Evolutionary conservation across 1,140 invertebrate genomes (phyloP), one percentile per base, ranked within the genome.

Genomic region (Bombyx mandarina): DNA sequence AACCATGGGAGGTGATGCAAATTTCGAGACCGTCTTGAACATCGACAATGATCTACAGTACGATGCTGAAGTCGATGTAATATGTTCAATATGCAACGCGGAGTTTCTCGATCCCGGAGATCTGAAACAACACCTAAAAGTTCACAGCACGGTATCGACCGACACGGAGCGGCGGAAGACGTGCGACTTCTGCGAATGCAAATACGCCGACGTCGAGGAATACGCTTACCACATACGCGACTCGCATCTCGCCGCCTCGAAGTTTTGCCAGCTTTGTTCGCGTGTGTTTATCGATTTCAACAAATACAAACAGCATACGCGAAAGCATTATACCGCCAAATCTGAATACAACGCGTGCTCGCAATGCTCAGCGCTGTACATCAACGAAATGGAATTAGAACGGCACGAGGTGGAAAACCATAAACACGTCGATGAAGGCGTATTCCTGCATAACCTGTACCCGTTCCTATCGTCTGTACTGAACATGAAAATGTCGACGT

Each of bases 31-130:
- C 26, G 26, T 35, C 26, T 35, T 35, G 4, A 35, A 35, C 8
- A n/a, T n/a, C 8, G 48, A 8, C 51, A 26, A 52, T 42, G 48
- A 49, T 3, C 7, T 12, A 5, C 7, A 18, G 7, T 49, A 49
- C 48, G 43, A 7, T 9, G 8, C 45, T 4, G 72, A 76, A 3
- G 52, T 48, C 3, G 82, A 86, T 7, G 76, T 69, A 12, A 73
- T 69, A 7, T 86, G 82, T 9, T 52, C 12, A 7, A 61, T 75
- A 45, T 86, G 82, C 57, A 63, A 58, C 22, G 82, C 81, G 0
- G 82, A 86, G 62, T 86, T 86, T 49, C 60, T 86, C 0, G 79
- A 86, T 22, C 56, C 65, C 2, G 73, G 74, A 1, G 81, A 86
- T 52, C 57, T 86, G 12, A 61, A 65, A 0, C n/a, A 75, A 0